Conservation (phyloP, 2,797 vertebrate species). For the Notoglanidium macrostoma region DNA sequence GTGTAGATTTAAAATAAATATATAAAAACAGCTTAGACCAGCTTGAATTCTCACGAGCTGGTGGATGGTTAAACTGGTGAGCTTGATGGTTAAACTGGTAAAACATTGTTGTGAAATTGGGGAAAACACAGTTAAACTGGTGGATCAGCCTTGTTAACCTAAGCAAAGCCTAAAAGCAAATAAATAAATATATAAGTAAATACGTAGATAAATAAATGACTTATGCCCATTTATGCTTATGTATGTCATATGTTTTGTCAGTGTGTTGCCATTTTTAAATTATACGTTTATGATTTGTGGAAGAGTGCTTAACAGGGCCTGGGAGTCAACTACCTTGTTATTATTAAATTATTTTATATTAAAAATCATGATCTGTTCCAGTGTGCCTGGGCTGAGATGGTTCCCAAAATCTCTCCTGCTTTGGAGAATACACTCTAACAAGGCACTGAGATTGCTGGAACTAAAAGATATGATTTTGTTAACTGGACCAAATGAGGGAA, state of each 20-base stretch:
- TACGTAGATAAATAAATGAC: background rate
- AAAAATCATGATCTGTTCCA: constrained; percentile 2
- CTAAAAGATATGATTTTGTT: constrained; percentile 13
- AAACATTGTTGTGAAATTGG: background rate
- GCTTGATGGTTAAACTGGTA: background rate
- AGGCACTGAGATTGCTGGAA: background rate
- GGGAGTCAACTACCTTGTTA: background rate
- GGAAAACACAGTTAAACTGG: background rate
- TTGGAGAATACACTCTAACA: background rate
- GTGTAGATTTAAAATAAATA: too few species aligned
- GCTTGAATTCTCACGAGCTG: too few species aligned
- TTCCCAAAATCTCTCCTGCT: background rate
- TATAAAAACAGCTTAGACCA: too few species aligned
- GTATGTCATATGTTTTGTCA: background rate
- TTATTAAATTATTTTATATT: constrained; percentile 1
- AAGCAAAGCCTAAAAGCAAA: background rate
- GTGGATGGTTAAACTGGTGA: background rate
- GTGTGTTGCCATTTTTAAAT: background rate
- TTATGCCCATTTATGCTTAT: too few species aligned
- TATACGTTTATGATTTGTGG: background rate
- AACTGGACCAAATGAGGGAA: constrained; percentile 33
- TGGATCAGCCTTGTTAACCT: background rate
- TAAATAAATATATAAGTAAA: background rate
- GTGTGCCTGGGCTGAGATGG: background rate
- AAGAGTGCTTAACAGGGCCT: background rate